phyloP scores from a whole-genome alignment of 1,140 invertebrate species.

The Triops cancriformis region DNA sequence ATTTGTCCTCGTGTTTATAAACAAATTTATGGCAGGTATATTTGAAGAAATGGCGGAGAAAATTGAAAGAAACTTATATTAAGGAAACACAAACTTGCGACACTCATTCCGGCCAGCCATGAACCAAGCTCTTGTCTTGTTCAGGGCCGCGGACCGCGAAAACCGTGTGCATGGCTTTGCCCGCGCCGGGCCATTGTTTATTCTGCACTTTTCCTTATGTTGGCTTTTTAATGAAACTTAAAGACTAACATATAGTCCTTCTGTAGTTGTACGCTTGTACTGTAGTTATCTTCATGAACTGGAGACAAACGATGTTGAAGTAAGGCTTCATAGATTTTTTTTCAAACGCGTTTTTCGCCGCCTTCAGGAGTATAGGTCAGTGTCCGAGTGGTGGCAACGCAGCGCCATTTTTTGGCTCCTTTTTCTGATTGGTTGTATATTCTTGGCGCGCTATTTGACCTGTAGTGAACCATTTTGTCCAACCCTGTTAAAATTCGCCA shows the following conservation, averaged over 20 bases:
- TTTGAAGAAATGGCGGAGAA: not conserved
- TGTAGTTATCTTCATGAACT: no score
- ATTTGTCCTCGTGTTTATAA: not conserved
- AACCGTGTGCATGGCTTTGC: slow-evolving; percentile 1
- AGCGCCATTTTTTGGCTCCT: not conserved
- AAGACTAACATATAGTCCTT: no score
- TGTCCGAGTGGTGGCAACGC: not conserved
- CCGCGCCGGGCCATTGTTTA: slow-evolving; percentile 4
- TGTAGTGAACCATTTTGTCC: no score
- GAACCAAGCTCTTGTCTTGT: not conserved
- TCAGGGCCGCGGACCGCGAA: slow-evolving; percentile 11
- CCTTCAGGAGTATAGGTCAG: not conserved
- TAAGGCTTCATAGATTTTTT: not conserved
- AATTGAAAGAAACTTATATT: not conserved
- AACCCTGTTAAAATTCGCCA: no score
- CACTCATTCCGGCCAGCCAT: slow-evolving; percentile 1
- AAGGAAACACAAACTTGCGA: not conserved
- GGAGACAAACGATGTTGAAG: no score
- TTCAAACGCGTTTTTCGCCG: not conserved
- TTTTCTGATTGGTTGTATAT: not conserved
- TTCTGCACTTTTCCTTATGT: not conserved
- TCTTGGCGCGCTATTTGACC: not conserved
- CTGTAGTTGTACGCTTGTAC: no score
- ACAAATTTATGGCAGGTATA: not conserved
- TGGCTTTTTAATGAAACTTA: no score